phyloP scores from a whole-genome alignment of 2,113 vertebrate species.

The Seriola aureovittata region DNA sequence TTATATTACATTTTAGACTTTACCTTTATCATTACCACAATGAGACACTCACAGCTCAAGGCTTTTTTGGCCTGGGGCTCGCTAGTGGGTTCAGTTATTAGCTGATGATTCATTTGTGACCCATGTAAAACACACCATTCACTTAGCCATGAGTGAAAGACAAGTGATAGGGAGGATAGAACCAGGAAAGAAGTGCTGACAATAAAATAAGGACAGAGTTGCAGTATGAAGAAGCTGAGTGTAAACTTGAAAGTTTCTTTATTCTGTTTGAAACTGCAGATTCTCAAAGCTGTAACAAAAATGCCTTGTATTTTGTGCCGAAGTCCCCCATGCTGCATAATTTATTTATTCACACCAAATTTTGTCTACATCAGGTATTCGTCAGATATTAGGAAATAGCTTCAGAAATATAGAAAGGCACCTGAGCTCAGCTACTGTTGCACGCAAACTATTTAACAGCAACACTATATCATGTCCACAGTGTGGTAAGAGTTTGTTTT shows the following conservation, averaged over 20 bases:
- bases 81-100: background rate
- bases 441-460: background rate
- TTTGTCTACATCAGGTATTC: background rate
- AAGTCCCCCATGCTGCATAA: background rate
- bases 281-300: background rate
- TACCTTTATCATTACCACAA: background rate
- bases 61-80: too few relatives aligned
- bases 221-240: background rate
- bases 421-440: background rate
- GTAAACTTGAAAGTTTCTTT: background rate
- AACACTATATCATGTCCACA: background rate
- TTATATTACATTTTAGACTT: too few relatives aligned
- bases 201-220: background rate
- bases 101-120: background rate
- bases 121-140: background rate
- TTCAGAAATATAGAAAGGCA: background rate
- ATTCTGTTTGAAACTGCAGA: constrained; percentile 14
- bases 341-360: constrained; percentile 11
- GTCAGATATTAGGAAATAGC: background rate
- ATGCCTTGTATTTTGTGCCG: background rate
- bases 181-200: background rate
- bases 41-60: background rate
- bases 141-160: background rate
- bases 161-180: background rate
- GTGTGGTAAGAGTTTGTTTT: background rate